These are phyloP conservation scores for Plagodis dolabraria DNA, from an alignment of 2,888 invertebrate species.

Conservation along the genomic window DNA sequence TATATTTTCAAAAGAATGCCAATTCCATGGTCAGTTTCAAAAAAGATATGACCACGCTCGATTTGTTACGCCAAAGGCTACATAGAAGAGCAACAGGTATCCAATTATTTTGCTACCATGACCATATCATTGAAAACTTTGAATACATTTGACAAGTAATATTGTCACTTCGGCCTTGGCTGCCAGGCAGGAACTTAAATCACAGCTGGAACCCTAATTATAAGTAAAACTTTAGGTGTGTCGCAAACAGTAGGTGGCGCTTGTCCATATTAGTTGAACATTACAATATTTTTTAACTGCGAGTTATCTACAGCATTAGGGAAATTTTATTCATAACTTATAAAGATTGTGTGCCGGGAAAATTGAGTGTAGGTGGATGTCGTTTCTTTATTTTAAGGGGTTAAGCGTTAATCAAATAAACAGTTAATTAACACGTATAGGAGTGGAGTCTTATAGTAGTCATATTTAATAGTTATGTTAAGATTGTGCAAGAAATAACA, in stretches of 20 bases:
- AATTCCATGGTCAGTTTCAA: no score
- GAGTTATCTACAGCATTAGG: slow-evolving; percentile 28
- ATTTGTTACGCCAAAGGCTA: no score
- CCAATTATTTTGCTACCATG: slow-evolving; percentile 14
- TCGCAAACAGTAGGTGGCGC: slow-evolving; percentile 51
- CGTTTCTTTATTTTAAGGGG: slow-evolving; percentile 7
- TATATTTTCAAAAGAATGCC: no score
- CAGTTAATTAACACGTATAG: slow-evolving; percentile 19
- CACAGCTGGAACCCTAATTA: slow-evolving; percentile 47
- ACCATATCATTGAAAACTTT: slow-evolving; percentile 13
- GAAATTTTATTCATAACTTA: slow-evolving; percentile 35
- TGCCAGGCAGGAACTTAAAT: slow-evolving; percentile 32
- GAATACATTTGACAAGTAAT: slow-evolving; percentile 36
- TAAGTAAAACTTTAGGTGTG: slow-evolving; percentile 43
- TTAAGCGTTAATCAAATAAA: slow-evolving; percentile 15
- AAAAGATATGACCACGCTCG: no score
- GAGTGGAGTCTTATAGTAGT: no score
- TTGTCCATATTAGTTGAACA: slow-evolving; percentile 50
- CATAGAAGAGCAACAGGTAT: not conserved
- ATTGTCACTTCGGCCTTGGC: slow-evolving; percentile 26
- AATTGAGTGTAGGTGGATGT: slow-evolving; percentile 21
- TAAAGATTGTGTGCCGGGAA: slow-evolving; percentile 20
- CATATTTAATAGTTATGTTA: no score
- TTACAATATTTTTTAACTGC: slow-evolving; percentile 37
- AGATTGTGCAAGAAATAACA: no score